A percentile compares a stretch with the other conserved stretches of the same genome.
These are phyloP conservation scores for Catajapyx aquilonaris DNA, from an alignment of 1,140 invertebrate genomes.

Conservation along the genomic window DNA sequence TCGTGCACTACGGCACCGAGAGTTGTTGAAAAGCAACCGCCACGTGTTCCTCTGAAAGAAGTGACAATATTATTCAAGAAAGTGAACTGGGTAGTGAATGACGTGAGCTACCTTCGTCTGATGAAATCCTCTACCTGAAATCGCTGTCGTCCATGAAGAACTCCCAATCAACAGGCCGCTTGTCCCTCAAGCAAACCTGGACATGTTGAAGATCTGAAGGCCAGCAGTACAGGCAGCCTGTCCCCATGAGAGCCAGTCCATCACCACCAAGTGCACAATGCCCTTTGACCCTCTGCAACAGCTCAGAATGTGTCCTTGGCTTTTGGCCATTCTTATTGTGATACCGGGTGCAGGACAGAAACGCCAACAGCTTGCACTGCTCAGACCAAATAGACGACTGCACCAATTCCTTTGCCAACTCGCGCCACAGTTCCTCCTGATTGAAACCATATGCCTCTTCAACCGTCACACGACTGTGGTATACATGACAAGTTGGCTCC, in stretches of 20 bases:
- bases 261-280: constrained; percentile 76
- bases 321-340: constrained; percentile 16
- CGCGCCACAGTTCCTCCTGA: constrained; percentile 61
- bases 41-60: constrained; percentile 43
- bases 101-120: background rate
- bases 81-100: background rate
- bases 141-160: constrained; percentile 72
- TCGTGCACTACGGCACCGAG: constrained; percentile 87
- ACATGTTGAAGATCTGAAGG: constrained; percentile 49
- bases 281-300: constrained; percentile 48
- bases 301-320: constrained; percentile 41
- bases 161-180: constrained; percentile 37
- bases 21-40: constrained; percentile 76
- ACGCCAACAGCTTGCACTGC: constrained; percentile 65
- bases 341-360: constrained; percentile 69
- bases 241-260: constrained; percentile 73
- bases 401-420: constrained; percentile 58
- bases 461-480: too few relatives aligned
- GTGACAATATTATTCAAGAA: constrained; percentile 1
- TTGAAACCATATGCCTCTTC: constrained; percentile 46
- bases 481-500: too few relatives aligned
- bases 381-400: constrained; percentile 34
- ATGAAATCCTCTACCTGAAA: constrained; percentile 29
- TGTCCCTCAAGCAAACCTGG: constrained; percentile 30
- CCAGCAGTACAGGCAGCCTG: constrained; percentile 79